These are phyloP conservation scores for Homarus gammarus DNA, from an alignment of 2,888 invertebrate genomes.

Conservation along the genomic window DNA sequence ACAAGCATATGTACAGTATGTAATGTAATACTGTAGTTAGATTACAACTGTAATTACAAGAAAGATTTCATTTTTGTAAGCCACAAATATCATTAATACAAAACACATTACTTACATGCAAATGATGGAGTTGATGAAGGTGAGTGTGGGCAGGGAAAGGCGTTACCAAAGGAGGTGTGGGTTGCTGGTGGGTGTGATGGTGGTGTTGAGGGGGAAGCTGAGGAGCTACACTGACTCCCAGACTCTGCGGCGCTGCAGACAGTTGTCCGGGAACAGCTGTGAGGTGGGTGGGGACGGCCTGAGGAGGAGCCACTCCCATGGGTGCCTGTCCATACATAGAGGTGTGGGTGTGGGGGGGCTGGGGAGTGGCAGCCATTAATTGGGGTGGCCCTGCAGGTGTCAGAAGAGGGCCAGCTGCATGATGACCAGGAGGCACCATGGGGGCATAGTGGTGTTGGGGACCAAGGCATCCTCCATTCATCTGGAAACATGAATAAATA, in stretches of 20 bases:
- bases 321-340: slow-evolving; percentile 67
- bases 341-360: slow-evolving; percentile 70
- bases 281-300: slow-evolving; percentile 68
- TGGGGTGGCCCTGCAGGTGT: slow-evolving; percentile 64
- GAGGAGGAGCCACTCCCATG: slow-evolving; percentile 70
- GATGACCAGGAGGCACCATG: slow-evolving; percentile 64
- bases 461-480: slow-evolving; percentile 68
- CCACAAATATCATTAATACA: no score
- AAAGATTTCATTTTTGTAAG: no score
- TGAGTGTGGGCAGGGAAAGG: slow-evolving; percentile 69
- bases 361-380: slow-evolving; percentile 65
- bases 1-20: not conserved
- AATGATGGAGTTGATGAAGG: slow-evolving; percentile 69
- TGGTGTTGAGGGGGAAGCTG: slow-evolving; percentile 71
- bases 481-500: slow-evolving; percentile 39
- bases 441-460: slow-evolving; percentile 69
- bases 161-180: slow-evolving; percentile 63
- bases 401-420: slow-evolving; percentile 57
- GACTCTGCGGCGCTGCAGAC: slow-evolving; percentile 63
- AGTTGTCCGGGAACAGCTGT: slow-evolving; percentile 66
- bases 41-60: no score
- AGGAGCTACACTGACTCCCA: slow-evolving; percentile 57
- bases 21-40: not conserved
- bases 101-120: slow-evolving; percentile 62
- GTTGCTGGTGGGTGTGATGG: slow-evolving; percentile 68